Conservation (phyloP, 1,140 invertebrate species). For the Nylanderia fulva region DNA sequence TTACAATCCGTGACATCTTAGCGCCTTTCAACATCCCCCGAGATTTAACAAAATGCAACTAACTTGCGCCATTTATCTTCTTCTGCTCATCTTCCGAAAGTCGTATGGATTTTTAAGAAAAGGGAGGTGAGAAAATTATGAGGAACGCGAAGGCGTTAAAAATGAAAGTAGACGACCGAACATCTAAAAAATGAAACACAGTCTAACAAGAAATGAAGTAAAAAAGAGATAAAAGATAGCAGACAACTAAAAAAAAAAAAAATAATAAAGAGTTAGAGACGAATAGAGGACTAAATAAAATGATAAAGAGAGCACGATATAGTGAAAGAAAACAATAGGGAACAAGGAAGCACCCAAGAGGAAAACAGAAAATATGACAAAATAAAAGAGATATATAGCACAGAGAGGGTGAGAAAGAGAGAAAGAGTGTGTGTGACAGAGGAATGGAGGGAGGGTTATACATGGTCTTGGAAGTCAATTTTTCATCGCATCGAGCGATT, state of each 20-base stretch:
- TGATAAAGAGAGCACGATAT: neutral
- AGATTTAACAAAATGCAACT: neutral
- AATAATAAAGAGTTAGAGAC: too few relatives aligned
- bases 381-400: neutral
- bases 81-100: neutral
- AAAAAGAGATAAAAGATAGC: neutral
- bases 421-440: neutral
- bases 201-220: neutral
- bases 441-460: constrained; percentile 7
- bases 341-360: neutral
- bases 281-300: neutral
- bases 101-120: neutral
- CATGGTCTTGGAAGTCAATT: constrained; percentile 56
- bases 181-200: neutral
- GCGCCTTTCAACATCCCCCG: neutral
- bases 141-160: neutral
- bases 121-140: too few relatives aligned
- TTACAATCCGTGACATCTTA: constrained; percentile 10
- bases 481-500: constrained; percentile 60
- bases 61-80: neutral
- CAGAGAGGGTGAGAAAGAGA: neutral
- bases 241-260: constrained; percentile 9
- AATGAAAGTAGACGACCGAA: too few relatives aligned
- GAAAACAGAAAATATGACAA: neutral
- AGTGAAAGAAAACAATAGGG: constrained; percentile 6